Percentiles rank a stretch among this genome's conserved stretches.
Conservation (phyloP, 2,888 invertebrate species). For the Epistrophe eligans region DNA sequence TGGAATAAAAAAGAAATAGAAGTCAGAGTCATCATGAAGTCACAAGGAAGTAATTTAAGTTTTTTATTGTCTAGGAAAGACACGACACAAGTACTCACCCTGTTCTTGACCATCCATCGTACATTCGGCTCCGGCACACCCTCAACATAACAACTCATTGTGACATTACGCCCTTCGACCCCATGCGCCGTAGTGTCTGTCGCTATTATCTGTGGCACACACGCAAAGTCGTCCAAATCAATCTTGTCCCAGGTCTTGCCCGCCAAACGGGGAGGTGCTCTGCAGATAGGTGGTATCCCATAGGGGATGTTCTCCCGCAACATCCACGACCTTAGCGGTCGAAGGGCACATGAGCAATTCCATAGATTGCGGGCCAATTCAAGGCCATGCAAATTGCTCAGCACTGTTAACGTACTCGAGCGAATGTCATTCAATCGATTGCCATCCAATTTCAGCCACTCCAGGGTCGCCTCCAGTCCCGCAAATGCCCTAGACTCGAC, state of each 20-base stretch:
- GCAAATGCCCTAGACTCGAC: slow-evolving; percentile 90
- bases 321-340: slow-evolving; percentile 92
- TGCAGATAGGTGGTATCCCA: slow-evolving; percentile 89
- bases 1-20: neutral
- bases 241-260: slow-evolving; percentile 90
- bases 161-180: slow-evolving; percentile 89
- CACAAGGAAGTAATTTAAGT: slow-evolving; percentile 46
- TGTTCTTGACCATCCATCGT: slow-evolving; percentile 89
- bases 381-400: slow-evolving; percentile 89
- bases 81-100: slow-evolving; percentile 81
- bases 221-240: slow-evolving; percentile 92
- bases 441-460: slow-evolving; percentile 91
- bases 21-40: slow-evolving; percentile 11
- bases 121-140: slow-evolving; percentile 90
- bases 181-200: slow-evolving; percentile 87
- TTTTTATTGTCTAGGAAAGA: slow-evolving; percentile 4
- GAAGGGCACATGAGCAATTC: slow-evolving; percentile 91
- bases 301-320: slow-evolving; percentile 90
- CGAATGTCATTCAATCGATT: slow-evolving; percentile 89
- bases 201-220: slow-evolving; percentile 89
- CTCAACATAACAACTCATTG: slow-evolving; percentile 88
- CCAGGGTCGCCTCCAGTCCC: slow-evolving; percentile 89
- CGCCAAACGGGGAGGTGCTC: slow-evolving; percentile 87
- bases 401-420: slow-evolving; percentile 87
- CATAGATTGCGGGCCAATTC: slow-evolving; percentile 92